Percentiles rank a stretch among this genome's conserved stretches.
These are phyloP conservation scores for Neolamprologus longior DNA, from an alignment of 2,113 vertebrate genomes.

Conservation along the genomic window DNA sequence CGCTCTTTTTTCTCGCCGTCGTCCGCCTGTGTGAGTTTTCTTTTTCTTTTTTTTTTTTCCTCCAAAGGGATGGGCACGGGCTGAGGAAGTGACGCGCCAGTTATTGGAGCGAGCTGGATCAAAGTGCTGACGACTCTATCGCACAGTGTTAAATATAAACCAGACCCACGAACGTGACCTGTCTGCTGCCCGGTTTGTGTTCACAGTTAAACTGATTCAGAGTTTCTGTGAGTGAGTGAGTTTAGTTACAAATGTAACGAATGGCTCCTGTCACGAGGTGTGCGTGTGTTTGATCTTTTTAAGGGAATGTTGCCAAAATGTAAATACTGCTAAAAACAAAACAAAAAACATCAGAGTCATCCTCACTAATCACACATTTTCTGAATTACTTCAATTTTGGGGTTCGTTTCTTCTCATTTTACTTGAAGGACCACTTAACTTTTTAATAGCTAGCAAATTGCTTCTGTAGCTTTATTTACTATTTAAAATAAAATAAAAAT, in stretches of 20 bases:
- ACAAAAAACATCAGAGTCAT: not conserved
- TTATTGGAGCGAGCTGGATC: conserved; percentile 33
- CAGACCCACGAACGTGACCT: not conserved
- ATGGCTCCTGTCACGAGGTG: not conserved
- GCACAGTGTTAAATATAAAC: not conserved
- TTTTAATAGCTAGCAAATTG: not conserved
- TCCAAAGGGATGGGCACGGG: conserved; percentile 74
- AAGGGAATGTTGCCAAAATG: not conserved
- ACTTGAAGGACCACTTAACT: not conserved
- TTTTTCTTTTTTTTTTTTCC: conserved; percentile 35
- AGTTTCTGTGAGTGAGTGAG: not conserved
- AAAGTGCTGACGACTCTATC: not conserved
- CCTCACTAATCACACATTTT: not conserved
- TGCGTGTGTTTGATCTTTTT: not conserved
- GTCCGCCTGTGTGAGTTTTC: conserved; percentile 47
- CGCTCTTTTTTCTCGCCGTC: conserved; percentile 60
- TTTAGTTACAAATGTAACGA: not conserved
- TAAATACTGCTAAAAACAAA: not conserved
- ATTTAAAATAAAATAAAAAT: not conserved
- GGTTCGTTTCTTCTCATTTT: not conserved
- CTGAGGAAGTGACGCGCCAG: conserved; percentile 74
- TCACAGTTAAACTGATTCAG: not conserved
- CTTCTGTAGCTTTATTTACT: not conserved
- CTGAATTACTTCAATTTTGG: not conserved
- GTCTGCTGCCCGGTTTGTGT: not conserved